Conservation (phyloP, 2,888 invertebrate species). For the Campopleginae sp. region DNA sequence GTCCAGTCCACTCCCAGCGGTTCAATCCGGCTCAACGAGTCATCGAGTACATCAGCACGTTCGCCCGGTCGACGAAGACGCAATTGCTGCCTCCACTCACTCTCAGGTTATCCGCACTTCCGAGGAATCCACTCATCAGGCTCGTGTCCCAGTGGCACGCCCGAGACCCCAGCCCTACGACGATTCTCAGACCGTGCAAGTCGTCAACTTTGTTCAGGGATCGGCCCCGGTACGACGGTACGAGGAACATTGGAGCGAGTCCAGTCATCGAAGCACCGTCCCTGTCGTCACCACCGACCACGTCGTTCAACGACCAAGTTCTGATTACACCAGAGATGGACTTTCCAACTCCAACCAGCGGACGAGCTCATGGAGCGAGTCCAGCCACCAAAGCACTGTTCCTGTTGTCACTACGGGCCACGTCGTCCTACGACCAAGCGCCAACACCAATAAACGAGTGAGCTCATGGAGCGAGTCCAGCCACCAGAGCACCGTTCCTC, state of each 20-base stretch:
- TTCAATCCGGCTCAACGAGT: conserved; percentile 19
- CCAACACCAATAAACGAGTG: conserved; percentile 24
- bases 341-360: conserved; percentile 23
- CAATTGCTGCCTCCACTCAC: not conserved
- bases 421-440: conserved; percentile 5
- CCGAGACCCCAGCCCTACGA: not conserved
- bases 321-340: conserved; percentile 25
- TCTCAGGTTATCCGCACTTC: conserved; percentile 1
- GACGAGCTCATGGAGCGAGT: conserved; percentile 20
- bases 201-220: not conserved
- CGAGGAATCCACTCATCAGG: not conserved
- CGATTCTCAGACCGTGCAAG: conserved; percentile 27
- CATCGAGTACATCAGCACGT: conserved; percentile 27
- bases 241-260: conserved; percentile 72
- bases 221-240: conserved; percentile 62
- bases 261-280: conserved; percentile 64
- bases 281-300: conserved; percentile 22
- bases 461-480: conserved; percentile 24
- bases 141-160: not conserved
- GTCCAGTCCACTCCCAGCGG: conserved; percentile 10
- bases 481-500: not conserved
- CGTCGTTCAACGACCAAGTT: conserved; percentile 7
- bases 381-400: not conserved
- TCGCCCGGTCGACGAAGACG: conserved; percentile 4
- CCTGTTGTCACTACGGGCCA: conserved; percentile 5